These are phyloP conservation scores for Teleiodes luculella DNA, from an alignment of 2,888 invertebrate species.

Conservation along the genomic window DNA sequence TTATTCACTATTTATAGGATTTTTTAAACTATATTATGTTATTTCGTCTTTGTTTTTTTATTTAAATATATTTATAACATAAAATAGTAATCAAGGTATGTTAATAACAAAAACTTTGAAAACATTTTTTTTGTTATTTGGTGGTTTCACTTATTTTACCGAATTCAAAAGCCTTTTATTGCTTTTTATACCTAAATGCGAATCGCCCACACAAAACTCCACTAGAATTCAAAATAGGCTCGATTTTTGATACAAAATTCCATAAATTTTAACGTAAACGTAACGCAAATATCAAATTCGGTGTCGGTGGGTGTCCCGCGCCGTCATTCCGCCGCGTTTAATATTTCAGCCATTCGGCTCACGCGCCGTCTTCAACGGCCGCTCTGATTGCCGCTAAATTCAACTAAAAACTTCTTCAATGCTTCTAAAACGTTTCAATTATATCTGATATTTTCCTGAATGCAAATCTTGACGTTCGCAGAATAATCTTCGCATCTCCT, in stretches of 20 bases:
- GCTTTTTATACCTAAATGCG: neutral
- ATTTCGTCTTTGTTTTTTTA: too few species aligned
- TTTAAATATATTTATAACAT: too few species aligned
- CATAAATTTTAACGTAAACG: conserved; percentile 9
- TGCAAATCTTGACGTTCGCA: conserved; percentile 26
- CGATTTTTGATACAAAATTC: neutral
- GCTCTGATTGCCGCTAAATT: conserved; percentile 79
- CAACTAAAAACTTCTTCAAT: conserved; percentile 78
- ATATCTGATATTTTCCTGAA: conserved; percentile 56
- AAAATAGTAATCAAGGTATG: too few species aligned
- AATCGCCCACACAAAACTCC: neutral
- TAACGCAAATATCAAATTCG: conserved; percentile 61
- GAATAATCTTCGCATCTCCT: conserved; percentile 24
- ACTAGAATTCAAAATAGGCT: neutral
- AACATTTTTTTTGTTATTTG: neutral
- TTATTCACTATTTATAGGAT: too few species aligned
- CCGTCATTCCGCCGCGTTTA: conserved; percentile 66
- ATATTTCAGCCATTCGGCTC: conserved; percentile 74
- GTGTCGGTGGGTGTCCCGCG: conserved; percentile 50
- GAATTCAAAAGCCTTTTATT: conserved; percentile 5
- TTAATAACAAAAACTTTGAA: neutral
- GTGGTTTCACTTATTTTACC: neutral
- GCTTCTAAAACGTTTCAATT: conserved; percentile 73
- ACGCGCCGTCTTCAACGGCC: conserved; percentile 75
- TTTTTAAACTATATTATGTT: too few species aligned